Percentiles rank a stretch among this genome's conserved stretches.
phyloP scores from a whole-genome alignment of 2,888 invertebrate genomes.

The Mythimna loreyi region DNA sequence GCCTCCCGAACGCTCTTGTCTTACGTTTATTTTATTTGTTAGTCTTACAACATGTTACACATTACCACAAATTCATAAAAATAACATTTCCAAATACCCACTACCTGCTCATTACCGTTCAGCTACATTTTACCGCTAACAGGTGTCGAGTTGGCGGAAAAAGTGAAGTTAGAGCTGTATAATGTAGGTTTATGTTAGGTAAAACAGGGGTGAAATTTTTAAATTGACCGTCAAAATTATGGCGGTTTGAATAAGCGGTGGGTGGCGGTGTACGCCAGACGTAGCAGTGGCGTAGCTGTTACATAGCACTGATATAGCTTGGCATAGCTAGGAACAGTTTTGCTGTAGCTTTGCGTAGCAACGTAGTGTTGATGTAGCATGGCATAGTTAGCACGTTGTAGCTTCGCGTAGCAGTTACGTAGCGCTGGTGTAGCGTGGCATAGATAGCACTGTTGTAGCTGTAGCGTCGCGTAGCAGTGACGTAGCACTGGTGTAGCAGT shows the following conservation, averaged over 20 bases:
- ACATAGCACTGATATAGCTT: not conserved
- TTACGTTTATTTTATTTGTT: conserved; percentile 61
- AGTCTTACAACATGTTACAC: conserved; percentile 58
- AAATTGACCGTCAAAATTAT: conserved; percentile 86
- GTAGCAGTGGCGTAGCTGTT: not conserved
- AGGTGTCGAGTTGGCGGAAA: conserved; percentile 49
- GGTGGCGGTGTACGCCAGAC: conserved; percentile 44
- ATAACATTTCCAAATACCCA: conserved; percentile 36
- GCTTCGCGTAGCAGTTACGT: conserved; percentile 23
- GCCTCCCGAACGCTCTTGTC: conserved; percentile 51
- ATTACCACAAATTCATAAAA: conserved; percentile 61
- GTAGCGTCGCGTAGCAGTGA: conserved; percentile 22
- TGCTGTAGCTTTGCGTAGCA: not conserved
- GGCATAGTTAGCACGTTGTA: conserved; percentile 8
- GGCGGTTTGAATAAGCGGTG: conserved; percentile 81
- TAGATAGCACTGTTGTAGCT: conserved; percentile 23
- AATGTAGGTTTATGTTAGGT: conserved; percentile 64
- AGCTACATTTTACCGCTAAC: conserved; percentile 50
- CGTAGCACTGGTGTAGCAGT: conserved; percentile 12
- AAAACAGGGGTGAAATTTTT: conserved; percentile 83
- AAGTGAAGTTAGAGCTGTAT: conserved; percentile 49
- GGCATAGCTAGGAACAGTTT: too few species aligned
- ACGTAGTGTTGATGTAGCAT: conserved; percentile 34
- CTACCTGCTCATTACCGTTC: conserved; percentile 50
- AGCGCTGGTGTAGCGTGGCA: not conserved